phyloP scores from a whole-genome alignment of 2,888 invertebrate genomes.

The Prosapia bicincta region DNA sequence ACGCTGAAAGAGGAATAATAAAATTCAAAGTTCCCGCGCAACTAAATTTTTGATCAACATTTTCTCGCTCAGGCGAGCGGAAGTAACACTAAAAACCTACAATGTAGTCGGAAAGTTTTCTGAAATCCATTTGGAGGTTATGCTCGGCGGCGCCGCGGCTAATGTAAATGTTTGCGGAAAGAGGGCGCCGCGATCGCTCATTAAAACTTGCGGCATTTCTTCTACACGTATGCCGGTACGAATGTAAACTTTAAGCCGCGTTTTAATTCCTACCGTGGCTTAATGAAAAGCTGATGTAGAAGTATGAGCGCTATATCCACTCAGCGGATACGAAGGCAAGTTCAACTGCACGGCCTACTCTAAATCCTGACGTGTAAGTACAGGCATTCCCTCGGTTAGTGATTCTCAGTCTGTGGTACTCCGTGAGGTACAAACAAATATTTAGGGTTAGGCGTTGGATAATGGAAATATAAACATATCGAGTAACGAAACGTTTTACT shows the following conservation, averaged over 20 bases:
- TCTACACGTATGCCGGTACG: background rate
- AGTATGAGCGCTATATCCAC: no score
- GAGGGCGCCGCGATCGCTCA: background rate
- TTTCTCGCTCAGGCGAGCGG: background rate
- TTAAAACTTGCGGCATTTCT: background rate
- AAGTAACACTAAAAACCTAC: background rate
- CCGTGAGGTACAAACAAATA: no score
- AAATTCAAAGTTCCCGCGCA: background rate
- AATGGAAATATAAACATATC: no score
- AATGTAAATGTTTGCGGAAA: background rate
- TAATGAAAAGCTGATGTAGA: no score
- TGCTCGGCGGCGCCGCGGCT: background rate
- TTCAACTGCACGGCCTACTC: no score
- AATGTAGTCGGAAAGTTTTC: background rate
- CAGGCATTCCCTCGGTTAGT: no score
- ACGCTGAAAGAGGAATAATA: background rate
- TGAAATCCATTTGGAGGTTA: background rate
- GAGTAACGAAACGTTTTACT: no score
- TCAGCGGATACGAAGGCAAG: no score
- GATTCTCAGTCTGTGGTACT: no score
- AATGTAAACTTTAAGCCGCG: background rate
- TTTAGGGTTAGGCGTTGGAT: no score
- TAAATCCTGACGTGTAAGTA: no score
- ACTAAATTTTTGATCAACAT: background rate
- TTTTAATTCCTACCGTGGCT: no score